Base-by-base conservation (phyloP, 2,113 vertebrate species). In the Propithecus coquereli region DNA sequence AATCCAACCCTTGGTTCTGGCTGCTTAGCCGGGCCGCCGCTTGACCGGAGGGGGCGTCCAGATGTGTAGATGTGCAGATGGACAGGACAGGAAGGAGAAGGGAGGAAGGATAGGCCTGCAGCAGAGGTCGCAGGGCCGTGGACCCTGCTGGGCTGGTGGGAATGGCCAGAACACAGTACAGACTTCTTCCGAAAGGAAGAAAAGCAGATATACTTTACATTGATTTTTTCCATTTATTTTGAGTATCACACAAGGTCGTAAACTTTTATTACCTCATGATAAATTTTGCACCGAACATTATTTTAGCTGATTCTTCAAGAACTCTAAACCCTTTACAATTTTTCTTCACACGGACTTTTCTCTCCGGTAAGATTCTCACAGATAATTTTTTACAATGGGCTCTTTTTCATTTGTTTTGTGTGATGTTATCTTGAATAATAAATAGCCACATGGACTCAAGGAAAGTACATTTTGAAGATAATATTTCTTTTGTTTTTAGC, bases 371-470 rank as follows among this genome's bases (percentile, higher is more conserved):
- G 65, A 74, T 82, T 96, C 68, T 73, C 82, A 79, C 32, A 87
- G 92, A 81, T 91, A 83, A 79, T 66, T 96, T 85, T 97, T 92
- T 79, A 96, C 32, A 94, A 66, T 94, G 76, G 91, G 52, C 16
- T 91, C 74, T 94, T 97, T 97, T 92, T 85, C 82, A 86, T 94
- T 97, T 92, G 43, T 91, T 91, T 82, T 96, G 11, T 86, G 22
- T 91, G 93, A 96, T 96, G 88, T 86, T 97, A 97, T 93, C 91
- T 96, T 94, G 93, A 97, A 96, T 97, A 97, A 96, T 76, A 91
- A 95, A 92, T 76, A 92, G 88, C 66, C 73, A 88, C 18, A 37
- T 11, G 30, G 74, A 94, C n/a, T 94, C 65, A 84, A 95, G 37
- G 73, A 88, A 94, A 96, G 86, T 45, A 95, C 61, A 88, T 93